Evolutionary conservation across 1,140 invertebrate species (phyloP).

Genomic region (Solen grandis): DNA sequence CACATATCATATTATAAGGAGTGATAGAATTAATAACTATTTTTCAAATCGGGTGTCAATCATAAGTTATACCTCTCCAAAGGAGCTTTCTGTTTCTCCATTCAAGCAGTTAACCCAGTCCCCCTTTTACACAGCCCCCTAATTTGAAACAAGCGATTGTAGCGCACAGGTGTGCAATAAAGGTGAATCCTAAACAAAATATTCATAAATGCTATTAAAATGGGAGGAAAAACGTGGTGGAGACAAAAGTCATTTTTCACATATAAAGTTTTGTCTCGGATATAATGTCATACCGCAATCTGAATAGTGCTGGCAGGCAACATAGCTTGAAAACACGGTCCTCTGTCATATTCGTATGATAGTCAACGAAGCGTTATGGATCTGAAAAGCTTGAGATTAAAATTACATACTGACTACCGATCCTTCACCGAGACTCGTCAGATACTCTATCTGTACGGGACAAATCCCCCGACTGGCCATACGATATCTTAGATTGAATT

Average conservation of each 20-base stretch:
- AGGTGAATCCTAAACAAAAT: not conserved
- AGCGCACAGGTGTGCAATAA: too few relatives aligned
- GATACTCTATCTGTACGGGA: constrained; percentile 9
- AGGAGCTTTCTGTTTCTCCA: too few relatives aligned
- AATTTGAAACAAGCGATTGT: too few relatives aligned
- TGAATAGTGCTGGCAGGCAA: constrained; percentile 24
- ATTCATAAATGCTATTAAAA: not conserved
- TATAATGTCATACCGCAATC: constrained; percentile 13
- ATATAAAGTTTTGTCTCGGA: constrained; percentile 14
- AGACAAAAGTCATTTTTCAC: not conserved
- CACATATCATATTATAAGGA: too few relatives aligned
- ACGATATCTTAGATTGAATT: constrained; percentile 30
- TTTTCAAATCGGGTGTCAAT: too few relatives aligned
- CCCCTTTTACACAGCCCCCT: too few relatives aligned
- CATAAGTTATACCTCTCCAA: too few relatives aligned
- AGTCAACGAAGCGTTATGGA: constrained; percentile 42
- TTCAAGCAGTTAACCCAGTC: too few relatives aligned
- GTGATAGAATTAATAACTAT: too few relatives aligned
- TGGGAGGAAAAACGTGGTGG: not conserved
- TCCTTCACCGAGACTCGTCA: constrained; percentile 28
- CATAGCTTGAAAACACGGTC: not conserved
- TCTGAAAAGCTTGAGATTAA: constrained; percentile 48
- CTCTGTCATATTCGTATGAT: constrained; percentile 42
- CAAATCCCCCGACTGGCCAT: not conserved
- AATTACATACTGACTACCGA: constrained; percentile 34